Evolutionary conservation across 2,888 invertebrate genomes (phyloP), one percentile per base, ranked within the genome.

Genomic region (Linnaemya tessellans): DNA sequence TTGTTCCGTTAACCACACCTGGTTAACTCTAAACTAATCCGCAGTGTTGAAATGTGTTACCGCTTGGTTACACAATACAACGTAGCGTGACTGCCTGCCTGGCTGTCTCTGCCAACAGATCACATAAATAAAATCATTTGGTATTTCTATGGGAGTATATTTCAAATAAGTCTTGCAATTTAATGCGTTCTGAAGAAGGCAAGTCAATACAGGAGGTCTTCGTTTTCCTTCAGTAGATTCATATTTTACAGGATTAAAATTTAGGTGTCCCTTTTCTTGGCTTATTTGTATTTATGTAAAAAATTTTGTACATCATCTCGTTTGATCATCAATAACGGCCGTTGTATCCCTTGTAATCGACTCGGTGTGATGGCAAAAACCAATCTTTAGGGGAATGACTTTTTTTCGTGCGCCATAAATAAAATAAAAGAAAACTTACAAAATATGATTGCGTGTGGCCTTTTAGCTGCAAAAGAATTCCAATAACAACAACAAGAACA

Each of bases 401-500:
- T 81, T 54, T n/a, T 70, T 79, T 49, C 25, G n/a, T 22, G 15
- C 35, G n/a, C 15, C 10, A 41, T n/a, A 41, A 41, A 41, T 41
- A 41, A 41, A 41, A 7, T 1, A 65, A 43, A 41, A 65, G 54
- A 54, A 56, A 54, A 43, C 30, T 70, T 54, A 64, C 30, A 58
- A 62, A 83, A 78, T 82, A 81, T 75, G 82, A 58, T 78, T 78
- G 82, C 77, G 82, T 83, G 82, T 83, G 82, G 82, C 82, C 82
- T 64, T 70, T 82, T 68, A 56, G 56, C 15, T 65, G 38, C 25
- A 35, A 77, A 75, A 54, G 68, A 70, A 62, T 62, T 68, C 46
- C 10, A 64, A 68, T 35, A 73, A 68, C 35, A 54, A 20, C 49
- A 43, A 56, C 38, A 7, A 10, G n/a, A 46, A n/a, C 46, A 65